A percentile compares a stretch with the other conserved stretches of the same genome.
These are phyloP conservation scores for Ptychobarbus kaznakovi DNA, from an alignment of 2,797 vertebrate genomes.

Conservation along the genomic window DNA sequence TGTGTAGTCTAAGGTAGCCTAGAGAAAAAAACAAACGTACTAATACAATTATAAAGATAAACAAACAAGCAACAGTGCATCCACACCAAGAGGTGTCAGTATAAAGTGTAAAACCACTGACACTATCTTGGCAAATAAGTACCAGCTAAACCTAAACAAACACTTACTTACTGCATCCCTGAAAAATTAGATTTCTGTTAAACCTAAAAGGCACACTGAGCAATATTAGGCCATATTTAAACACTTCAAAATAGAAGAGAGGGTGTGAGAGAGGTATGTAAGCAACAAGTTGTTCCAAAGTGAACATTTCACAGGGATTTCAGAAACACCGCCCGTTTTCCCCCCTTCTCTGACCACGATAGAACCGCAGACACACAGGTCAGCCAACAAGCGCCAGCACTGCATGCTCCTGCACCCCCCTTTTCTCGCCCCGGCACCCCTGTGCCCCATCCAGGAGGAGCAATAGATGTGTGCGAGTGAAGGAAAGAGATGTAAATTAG, in stretches of 20 bases:
- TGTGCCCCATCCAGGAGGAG: constrained; percentile 53
- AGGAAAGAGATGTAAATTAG: constrained; percentile 51
- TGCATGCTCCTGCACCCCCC: constrained; percentile 46
- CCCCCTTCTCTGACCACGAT: constrained; percentile 57
- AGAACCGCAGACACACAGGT: constrained; percentile 67
- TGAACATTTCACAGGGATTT: constrained; percentile 67
- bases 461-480: constrained; percentile 28
- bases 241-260: constrained; percentile 57
- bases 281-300: constrained; percentile 67
- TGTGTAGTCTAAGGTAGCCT: background rate
- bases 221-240: constrained; percentile 56
- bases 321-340: constrained; percentile 55
- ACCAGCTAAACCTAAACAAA: background rate
- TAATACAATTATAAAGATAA: background rate
- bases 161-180: background rate
- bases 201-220: constrained; percentile 32
- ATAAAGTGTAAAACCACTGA: background rate
- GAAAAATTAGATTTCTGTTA: background rate
- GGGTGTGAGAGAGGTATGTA: constrained; percentile 66
- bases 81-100: constrained; percentile 37
- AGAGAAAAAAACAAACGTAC: background rate
- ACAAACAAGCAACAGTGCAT: background rate
- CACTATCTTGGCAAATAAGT: background rate
- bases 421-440: constrained; percentile 52
- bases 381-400: constrained; percentile 57